phyloP scores from a whole-genome alignment of 1,140 invertebrate species.

The Oncopeltus fasciatus region DNA sequence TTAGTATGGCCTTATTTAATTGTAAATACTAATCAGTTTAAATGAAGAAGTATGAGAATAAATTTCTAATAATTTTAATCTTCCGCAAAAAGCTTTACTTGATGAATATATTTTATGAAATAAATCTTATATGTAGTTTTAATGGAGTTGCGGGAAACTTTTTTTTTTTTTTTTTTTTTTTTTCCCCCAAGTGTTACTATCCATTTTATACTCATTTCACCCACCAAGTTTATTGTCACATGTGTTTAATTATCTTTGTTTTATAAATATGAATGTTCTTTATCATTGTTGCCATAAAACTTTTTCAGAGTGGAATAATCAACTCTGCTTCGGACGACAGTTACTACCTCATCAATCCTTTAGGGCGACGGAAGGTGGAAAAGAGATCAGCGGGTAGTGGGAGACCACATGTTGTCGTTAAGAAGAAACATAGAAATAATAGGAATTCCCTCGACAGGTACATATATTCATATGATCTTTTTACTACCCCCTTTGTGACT shows the following conservation, averaged over 20 bases:
- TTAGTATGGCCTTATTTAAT: no score
- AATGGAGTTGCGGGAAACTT: no score
- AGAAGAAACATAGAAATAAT: neutral
- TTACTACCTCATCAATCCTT: slow-evolving; percentile 27
- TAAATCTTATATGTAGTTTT: neutral
- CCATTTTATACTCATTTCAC: neutral
- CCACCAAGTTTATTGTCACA: neutral
- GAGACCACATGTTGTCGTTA: slow-evolving; percentile 24
- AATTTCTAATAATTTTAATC: no score
- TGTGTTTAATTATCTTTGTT: neutral
- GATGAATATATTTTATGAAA: neutral
- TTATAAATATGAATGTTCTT: no score
- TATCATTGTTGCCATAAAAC: no score
- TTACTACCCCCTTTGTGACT: no score
- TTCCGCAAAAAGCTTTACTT: no score
- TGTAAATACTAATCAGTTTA: no score
- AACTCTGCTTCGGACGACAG: slow-evolving; percentile 19
- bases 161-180: neutral
- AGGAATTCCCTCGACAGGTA: neutral
- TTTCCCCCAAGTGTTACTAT: neutral
- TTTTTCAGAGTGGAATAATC: slow-evolving; percentile 27
- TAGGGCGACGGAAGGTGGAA: slow-evolving; percentile 25
- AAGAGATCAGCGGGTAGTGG: slow-evolving; percentile 17
- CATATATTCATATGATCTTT: no score
- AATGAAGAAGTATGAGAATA: no score